Evolutionary conservation across 1,140 invertebrate genomes (phyloP), one percentile per base, ranked within the genome.

Genomic region (Harpegnathos saltator): DNA sequence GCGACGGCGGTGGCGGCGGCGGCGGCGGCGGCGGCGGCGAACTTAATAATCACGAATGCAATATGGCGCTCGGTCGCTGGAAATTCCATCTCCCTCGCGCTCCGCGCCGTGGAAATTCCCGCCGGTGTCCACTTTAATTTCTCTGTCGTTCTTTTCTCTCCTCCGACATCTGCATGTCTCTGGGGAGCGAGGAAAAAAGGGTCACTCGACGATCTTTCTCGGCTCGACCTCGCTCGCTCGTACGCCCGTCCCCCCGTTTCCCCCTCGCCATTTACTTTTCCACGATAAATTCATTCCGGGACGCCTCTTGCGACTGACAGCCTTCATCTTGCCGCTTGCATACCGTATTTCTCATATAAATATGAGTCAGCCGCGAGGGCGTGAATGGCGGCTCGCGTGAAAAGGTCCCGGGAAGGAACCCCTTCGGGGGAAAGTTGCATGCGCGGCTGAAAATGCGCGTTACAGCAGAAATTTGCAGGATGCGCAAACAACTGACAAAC

Each of bases 261-360:
- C 26, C 9, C 73, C 33, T n/a, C 52, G 24, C 63, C 75, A 71
- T 80, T 80, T 80, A 80, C 65, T 63, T 68, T 61, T 72, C 72
- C 73, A 75, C 84, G 87, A 89, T 89, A 89, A 90, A 89, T 89
- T 84, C 69, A 90, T 87, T 90, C 75, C 58, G 54, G 74, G 56
- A 19, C 71, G 74, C 59, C 84, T 54, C 50, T 73, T 89, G 88
- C 83, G 84, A 56, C 84, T 89, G 87, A 90, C 90, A 89, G 85
- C 61, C 75, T 83, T 84, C 73, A 72, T 85, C 74, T 80, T 84
- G 48, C 66, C 48, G 65, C 62, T 80, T 86, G 52, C 81, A 71
- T 44, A 85, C 72, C 83, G 83, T 87, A 87, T 89, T 89, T 89
- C 48, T 82, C 44, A 62, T 62, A 82, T 82, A 82, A 62, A 62